These are phyloP conservation scores for Ametastegia equiseti DNA, from an alignment of 2,888 invertebrate species.

Conservation along the genomic window DNA sequence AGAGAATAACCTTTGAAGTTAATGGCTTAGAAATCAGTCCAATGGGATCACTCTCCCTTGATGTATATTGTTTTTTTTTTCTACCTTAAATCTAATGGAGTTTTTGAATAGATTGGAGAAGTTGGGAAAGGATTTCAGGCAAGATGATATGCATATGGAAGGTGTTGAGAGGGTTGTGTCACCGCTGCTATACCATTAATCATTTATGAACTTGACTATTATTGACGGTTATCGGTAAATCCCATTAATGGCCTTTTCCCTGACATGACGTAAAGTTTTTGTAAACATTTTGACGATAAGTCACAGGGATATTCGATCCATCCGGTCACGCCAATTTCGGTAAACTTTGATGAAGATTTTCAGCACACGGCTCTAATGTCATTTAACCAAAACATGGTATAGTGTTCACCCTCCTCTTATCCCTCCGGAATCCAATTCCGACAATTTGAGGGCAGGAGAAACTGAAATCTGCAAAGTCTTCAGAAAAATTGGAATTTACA, in stretches of 20 bases:
- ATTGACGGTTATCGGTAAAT: conserved; percentile 18
- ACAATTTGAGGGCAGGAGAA: no score
- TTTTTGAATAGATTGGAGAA: not conserved
- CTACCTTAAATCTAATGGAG: no score
- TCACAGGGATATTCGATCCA: not conserved
- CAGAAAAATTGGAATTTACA: no score
- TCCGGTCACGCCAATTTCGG: not conserved
- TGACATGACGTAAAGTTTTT: conserved; percentile 16
- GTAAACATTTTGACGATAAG: not conserved
- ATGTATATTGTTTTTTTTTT: no score
- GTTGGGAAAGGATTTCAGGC: not conserved
- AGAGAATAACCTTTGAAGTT: not conserved
- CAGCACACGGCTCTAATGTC: not conserved
- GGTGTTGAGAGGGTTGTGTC: not conserved
- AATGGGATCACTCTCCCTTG: not conserved
- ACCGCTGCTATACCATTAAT: not conserved
- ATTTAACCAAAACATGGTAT: no score
- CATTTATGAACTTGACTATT: not conserved
- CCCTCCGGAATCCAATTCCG: no score
- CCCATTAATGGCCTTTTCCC: not conserved
- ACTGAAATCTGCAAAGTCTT: no score
- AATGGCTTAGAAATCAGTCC: not conserved
- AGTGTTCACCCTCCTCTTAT: not conserved
- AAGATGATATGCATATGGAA: not conserved
- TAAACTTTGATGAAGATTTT: not conserved